Base-by-base conservation (phyloP, 2,888 invertebrate species). In the Aporophyla nigra region DNA sequence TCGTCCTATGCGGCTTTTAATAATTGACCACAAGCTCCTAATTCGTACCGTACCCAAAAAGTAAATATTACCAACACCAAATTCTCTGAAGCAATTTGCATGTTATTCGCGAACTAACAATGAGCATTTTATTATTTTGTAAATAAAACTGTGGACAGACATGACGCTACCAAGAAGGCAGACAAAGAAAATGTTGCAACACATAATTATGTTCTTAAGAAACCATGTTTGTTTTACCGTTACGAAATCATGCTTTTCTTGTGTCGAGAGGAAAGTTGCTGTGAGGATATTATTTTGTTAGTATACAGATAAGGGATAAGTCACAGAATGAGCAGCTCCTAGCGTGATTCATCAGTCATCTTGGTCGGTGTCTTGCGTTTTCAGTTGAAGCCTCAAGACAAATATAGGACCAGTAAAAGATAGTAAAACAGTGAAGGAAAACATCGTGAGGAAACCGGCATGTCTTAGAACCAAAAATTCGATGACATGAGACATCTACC, bases 121-220 rank as follows among this genome's bases (percentile, higher is more conserved):
- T 84, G 82, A 80, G 69, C 84, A 88, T 83, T 80, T 84, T 83
- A 77, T 80, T 82, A 83, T 83, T 89, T 87, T 82, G 88, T 89
- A 89, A 90, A 84, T 87, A 87, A 86, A 80, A 82, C 66, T 80
- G 71, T 33, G 76, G 81, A 76, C 83, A 24, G 12, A 49, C 67
- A 59, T 74, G 79, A 58, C 59, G 69, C 76, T 91, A 91, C 91
- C 69, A 24, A 88, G 91, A 91, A 91, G 43, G 53, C 49, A 84
- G 78, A 91, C 91, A 90, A 90, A 90, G 88, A 83, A 85, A 86
- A 72, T 78, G 80, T 88, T 89, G 80, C 89, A 84, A 84, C 84
- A 86, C 68, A 75, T 73, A 69, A 80, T 86, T 84, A 78, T 85
- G 59, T 81, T 86, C 78, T 56, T 75, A 75, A 79, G 87, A 78